These are phyloP conservation scores for Euborellia annulipes DNA, from an alignment of 1,140 invertebrate species.

Conservation along the genomic window DNA sequence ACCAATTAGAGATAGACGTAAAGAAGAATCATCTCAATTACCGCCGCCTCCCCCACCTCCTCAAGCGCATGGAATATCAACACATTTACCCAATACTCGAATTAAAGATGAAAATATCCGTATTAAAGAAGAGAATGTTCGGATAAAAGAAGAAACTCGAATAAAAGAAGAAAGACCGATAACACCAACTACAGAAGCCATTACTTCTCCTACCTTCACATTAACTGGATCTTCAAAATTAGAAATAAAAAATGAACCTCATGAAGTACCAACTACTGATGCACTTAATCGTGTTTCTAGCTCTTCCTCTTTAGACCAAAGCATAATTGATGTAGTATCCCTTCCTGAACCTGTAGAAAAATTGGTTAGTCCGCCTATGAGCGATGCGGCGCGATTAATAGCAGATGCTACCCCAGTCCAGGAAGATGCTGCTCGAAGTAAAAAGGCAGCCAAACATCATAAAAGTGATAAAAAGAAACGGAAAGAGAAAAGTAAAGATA, in stretches of 20 bases:
- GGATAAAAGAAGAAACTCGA: background rate
- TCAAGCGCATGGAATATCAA: constrained; percentile 13
- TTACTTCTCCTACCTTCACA: no score
- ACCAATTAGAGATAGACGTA: constrained; percentile 14
- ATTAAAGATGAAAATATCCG: constrained; percentile 24
- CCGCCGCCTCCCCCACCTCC: constrained; percentile 14
- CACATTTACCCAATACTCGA: constrained; percentile 12
- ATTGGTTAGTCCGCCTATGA: constrained; percentile 9
- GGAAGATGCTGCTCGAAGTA: constrained; percentile 11
- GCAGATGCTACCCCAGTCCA: background rate
- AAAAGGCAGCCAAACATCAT: constrained; percentile 28
- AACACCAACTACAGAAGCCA: no score
- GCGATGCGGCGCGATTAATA: background rate
- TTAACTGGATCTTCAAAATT: no score
- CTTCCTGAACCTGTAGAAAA: constrained; percentile 6
- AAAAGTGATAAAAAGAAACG: constrained; percentile 44
- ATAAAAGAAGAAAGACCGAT: no score
- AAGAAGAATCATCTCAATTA: constrained; percentile 13
- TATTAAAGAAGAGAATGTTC: background rate
- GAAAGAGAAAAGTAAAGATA: constrained; percentile 45
- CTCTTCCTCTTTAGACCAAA: constrained; percentile 8
- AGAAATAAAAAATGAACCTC: no score
- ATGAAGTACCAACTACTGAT: constrained; percentile 13
- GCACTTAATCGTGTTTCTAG: constrained; percentile 23
- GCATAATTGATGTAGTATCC: constrained; percentile 5